Percentiles rank a stretch among this genome's conserved stretches.
Conservation (phyloP, 2,888 invertebrate species). For the Choristoneura rosaceana region DNA sequence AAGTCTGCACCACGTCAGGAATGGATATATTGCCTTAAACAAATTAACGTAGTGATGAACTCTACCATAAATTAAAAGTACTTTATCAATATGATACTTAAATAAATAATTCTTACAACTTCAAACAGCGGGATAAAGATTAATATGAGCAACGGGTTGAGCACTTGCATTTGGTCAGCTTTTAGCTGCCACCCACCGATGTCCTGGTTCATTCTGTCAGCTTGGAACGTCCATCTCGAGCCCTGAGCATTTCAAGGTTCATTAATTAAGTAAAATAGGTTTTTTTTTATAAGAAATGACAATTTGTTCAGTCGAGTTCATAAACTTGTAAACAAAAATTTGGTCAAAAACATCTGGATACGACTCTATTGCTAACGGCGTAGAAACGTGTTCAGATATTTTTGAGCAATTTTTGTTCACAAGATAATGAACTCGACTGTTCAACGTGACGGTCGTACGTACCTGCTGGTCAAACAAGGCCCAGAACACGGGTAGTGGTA, state of each 20-base stretch:
- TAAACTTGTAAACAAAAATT: no score
- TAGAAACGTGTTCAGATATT: no score
- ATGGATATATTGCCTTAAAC: constrained; percentile 90
- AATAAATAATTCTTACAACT: constrained; percentile 69
- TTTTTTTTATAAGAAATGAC: background rate
- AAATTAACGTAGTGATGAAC: background rate
- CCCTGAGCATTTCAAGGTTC: constrained; percentile 79
- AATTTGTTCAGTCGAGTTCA: background rate
- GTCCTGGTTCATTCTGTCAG: constrained; percentile 93
- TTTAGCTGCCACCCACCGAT: constrained; percentile 90
- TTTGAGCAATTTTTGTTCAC: no score
- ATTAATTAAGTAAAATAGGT: background rate
- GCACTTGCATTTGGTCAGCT: constrained; percentile 98
- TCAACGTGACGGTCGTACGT: constrained; percentile 54
- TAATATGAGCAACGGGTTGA: constrained; percentile 95
- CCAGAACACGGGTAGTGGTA: constrained; percentile 99
- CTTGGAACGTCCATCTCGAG: constrained; percentile 97
- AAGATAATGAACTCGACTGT: no score
- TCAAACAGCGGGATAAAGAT: constrained; percentile 94
- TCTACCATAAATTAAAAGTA: background rate
- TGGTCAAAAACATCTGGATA: no score
- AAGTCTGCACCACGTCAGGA: constrained; percentile 88
- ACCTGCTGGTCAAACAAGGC: constrained; percentile 98
- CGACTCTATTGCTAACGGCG: no score
- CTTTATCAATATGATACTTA: background rate